Conservation (phyloP, 2,888 invertebrate genomes). For the Nysson spinosus region DNA sequence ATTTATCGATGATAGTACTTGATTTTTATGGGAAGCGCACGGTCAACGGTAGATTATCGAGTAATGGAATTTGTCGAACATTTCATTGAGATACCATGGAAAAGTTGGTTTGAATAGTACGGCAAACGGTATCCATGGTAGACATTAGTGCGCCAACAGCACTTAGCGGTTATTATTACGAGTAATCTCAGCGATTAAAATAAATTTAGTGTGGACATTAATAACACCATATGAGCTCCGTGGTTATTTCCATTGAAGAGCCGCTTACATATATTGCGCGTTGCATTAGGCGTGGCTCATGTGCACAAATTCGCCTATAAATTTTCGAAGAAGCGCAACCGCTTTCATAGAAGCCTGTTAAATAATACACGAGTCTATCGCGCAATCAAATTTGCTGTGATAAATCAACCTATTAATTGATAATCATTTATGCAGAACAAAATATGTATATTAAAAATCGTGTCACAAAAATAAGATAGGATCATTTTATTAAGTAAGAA, state of each 20-base stretch:
- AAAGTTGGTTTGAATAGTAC: constrained; percentile 10
- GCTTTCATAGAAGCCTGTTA: constrained; percentile 19
- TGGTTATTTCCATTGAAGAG: constrained; percentile 50
- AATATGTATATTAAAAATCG: no score
- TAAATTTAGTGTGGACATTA: constrained; percentile 71
- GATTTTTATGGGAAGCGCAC: no score
- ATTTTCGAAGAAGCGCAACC: constrained; percentile 32
- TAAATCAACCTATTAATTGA: no score
- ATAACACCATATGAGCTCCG: constrained; percentile 60
- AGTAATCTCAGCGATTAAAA: constrained; percentile 74
- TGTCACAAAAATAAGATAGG: no score
- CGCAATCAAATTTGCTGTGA: background rate
- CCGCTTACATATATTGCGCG: constrained; percentile 31
- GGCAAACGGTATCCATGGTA: background rate
- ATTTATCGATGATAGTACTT: no score
- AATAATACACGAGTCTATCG: no score
- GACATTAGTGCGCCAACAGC: constrained; percentile 53
- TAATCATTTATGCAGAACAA: no score
- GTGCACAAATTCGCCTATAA: constrained; percentile 50
- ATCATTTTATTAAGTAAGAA: no score
- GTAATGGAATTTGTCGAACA: constrained; percentile 4
- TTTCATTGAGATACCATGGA: background rate
- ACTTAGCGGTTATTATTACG: constrained; percentile 72
- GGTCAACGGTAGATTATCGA: no score
- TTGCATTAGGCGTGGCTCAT: constrained; percentile 42